Conservation (phyloP, 2,888 invertebrate genomes). For the Aelia acuminata region DNA sequence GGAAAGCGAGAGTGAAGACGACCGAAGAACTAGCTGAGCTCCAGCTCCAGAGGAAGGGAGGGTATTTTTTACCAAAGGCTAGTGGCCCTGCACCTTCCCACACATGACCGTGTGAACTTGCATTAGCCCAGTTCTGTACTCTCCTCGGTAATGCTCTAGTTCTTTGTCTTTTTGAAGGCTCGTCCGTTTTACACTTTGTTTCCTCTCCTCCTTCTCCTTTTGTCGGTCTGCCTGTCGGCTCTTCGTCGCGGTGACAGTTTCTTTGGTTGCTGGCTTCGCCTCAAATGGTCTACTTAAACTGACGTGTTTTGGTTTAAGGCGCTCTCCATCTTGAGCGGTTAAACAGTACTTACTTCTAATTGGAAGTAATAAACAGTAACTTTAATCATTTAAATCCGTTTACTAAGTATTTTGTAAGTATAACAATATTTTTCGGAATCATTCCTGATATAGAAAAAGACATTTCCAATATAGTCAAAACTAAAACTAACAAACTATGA, state of each 20-base stretch:
- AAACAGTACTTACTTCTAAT: too few species aligned
- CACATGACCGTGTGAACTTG: slow-evolving; percentile 42
- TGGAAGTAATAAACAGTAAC: too few species aligned
- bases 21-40: neutral
- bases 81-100: slow-evolving; percentile 24
- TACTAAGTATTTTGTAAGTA: too few species aligned
- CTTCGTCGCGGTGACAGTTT: neutral
- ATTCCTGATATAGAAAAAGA: too few species aligned
- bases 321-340: neutral
- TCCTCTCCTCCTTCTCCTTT: neutral
- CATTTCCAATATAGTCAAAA: too few species aligned
- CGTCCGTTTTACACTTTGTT: slow-evolving; percentile 4
- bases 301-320: neutral
- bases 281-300: neutral
- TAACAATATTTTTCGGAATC: too few species aligned
- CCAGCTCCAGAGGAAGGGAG: too few species aligned
- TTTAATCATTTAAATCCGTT: too few species aligned
- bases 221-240: neutral
- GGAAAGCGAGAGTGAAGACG: neutral
- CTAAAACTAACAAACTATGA: too few species aligned
- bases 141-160: slow-evolving; percentile 30
- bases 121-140: slow-evolving; percentile 31
- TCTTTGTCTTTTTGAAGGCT: slow-evolving; percentile 13
- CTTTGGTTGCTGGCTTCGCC: neutral
- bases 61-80: slow-evolving; percentile 7